Evolutionary conservation across 2,797 vertebrate genomes (phyloP), one percentile per base, ranked within the genome.

Genomic region (Chrysolophus pictus): DNA sequence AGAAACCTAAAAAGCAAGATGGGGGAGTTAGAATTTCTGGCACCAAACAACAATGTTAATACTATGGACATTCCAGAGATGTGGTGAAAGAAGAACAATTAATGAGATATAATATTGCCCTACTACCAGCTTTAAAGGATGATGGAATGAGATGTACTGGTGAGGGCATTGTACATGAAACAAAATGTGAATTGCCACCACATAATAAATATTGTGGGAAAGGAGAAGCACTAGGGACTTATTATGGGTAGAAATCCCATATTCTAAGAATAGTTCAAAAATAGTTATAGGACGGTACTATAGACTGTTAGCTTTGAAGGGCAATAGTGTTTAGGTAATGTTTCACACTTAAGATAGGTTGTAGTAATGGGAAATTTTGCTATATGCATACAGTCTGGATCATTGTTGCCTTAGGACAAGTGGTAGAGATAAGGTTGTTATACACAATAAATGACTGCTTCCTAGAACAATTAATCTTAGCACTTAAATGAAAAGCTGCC

Each of bases 1-100:
- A 53, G 47, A 88, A 87, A 16, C 14, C 26, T 73, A 14, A 67
- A 69, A 75, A 64, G 11, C 44, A 49, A 18, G 44, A 35, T 26
- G 16, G 12, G 4, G 7, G 31, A 77, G 69, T 2, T 28, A 35
- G 14, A 72, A 35, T 49, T 79, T 78, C 88, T 70, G 18, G 5
- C 51, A 79, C 35, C 56, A 79, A 83, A 65, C 14, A 65, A 10
- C 17, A 81, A 77, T 26, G 4, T 7, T 65, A 51, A 58, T 44
- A 58, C 4, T 74, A 64, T 0, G 44, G 21, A 26, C 21, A 67
- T 79, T n/a, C 73, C 37, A 31, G 71, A 88, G 35, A 31, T 29
- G 41, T 33, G 17, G 33, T 62, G 62, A 92, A 91, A 93, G 23
- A 6, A 69, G 28, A 41, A 74, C 80, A 94, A 91, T 93, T 92